Evolutionary conservation across 2,888 invertebrate species (phyloP), one percentile per base, ranked within the genome.

Genomic region (Arge pagana): DNA sequence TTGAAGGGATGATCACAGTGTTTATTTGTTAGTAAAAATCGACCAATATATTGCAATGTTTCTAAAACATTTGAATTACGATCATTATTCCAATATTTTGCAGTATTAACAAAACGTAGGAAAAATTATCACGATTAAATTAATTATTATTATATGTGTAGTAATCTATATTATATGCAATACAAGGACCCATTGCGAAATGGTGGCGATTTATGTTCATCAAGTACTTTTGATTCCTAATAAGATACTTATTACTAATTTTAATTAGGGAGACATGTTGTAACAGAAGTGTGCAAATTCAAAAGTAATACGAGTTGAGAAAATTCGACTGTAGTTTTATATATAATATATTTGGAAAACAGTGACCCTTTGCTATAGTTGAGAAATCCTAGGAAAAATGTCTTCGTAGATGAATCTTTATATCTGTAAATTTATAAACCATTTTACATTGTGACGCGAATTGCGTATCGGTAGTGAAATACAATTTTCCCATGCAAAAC

Each of bases 381-480:
- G 19, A 42, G 31, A 42, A 18, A 7, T 19, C 28, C 18, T 18
- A 36, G 10, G 19, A 21, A 18, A 31, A 49, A 28, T 28, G 41
- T 36, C 35, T 10, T 35, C n/a, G n/a, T 43, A 51, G 43, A 42
- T 35, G 43, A 51, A 35, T 42, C 26, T 24, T 42, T 43, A 33
- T 51, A 51, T 43, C 42, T 33, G 50, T 23, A 36, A 51, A 51
- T 51, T 51, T 51, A 45, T 51, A 51, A 43, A 23, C 42, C 26
- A 31, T 51, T 51, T 51, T 51, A 51, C 42, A 51, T 51, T 43
- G 42, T 35, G 36, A 15, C 43, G 50, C 43, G 43, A 26, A 42
- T 5, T 39, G 39, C 39, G 10, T 33, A 33, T 10, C n/a, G n/a
- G n/a, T n/a, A n/a, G n/a, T n/a, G n/a, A n/a, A n/a, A n/a, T n/a